Conservation (phyloP, 2,888 invertebrate genomes). For the Nycteola revayana region DNA sequence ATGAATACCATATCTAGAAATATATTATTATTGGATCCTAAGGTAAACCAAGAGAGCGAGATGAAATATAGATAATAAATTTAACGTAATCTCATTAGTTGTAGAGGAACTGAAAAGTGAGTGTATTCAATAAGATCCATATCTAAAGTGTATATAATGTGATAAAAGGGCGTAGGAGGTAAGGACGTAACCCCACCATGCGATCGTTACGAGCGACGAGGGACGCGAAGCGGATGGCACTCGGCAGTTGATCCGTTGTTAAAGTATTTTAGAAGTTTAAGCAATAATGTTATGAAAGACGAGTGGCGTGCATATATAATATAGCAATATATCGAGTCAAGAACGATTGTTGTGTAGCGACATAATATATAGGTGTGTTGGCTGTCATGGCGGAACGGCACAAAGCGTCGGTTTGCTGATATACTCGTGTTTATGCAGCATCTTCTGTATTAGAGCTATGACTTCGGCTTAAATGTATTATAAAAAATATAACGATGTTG, state of each 20-base stretch:
- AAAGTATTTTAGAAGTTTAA: slow-evolving; percentile 35
- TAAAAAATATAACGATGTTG: slow-evolving; percentile 6
- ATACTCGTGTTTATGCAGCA: no score
- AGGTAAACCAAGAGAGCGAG: background rate
- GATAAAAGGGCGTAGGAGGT: slow-evolving; percentile 11
- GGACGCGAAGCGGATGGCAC: background rate
- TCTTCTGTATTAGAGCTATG: background rate
- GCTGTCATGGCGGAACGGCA: no score
- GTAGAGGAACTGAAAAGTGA: background rate
- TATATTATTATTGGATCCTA: slow-evolving; percentile 3
- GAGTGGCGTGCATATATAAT: slow-evolving; percentile 6
- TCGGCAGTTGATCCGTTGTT: slow-evolving; percentile 21
- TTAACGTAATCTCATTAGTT: slow-evolving; percentile 2
- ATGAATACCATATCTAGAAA: background rate
- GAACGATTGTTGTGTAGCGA: no score
- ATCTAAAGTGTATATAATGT: slow-evolving; percentile 27
- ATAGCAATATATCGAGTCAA: no score
- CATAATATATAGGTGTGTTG: no score
- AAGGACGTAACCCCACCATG: slow-evolving; percentile 18
- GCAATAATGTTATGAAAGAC: slow-evolving; percentile 28
- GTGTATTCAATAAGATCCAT: slow-evolving; percentile 8
- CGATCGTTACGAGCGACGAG: slow-evolving; percentile 1
- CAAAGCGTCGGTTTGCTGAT: no score
- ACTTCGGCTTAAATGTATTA: slow-evolving; percentile 3
- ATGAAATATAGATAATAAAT: slow-evolving; percentile 5